Evolutionary conservation across 2,113 vertebrate species (phyloP).

Genomic region (Lycaon pictus): DNA sequence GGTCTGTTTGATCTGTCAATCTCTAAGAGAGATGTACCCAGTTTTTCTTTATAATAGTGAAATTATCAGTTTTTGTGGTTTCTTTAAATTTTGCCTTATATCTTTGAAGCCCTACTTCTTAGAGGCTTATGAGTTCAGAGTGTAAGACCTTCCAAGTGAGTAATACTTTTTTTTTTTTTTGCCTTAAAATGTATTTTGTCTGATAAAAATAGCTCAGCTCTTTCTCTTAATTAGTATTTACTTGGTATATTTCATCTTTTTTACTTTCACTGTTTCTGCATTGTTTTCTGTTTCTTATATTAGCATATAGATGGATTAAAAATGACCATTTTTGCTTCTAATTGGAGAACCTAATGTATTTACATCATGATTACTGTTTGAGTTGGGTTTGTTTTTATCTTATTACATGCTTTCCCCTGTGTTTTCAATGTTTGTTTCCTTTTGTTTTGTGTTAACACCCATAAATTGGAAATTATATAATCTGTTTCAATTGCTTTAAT

Average conservation of each 20-base stretch:
- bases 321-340: not conserved
- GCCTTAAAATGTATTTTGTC: not conserved
- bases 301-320: not conserved
- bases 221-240: not conserved
- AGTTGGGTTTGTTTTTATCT: constrained; percentile 14
- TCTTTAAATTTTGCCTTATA: not conserved
- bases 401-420: not conserved
- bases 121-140: not conserved
- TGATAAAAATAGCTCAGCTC: not conserved
- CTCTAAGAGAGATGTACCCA: not conserved
- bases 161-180: not conserved
- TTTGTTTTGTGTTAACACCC: not conserved
- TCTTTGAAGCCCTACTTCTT: not conserved
- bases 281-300: not conserved
- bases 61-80: not conserved
- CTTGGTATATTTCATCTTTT: not conserved
- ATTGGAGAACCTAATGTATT: not conserved
- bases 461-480: not conserved
- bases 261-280: not conserved
- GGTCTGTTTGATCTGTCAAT: not conserved
- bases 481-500: not conserved
- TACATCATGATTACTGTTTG: not conserved
- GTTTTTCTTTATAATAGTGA: not conserved
- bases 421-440: not conserved
- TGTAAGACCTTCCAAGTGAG: not conserved